A percentile compares a stretch with the other conserved stretches of the same genome.
phyloP scores from a whole-genome alignment of 2,888 invertebrate species.

The Octonoba sinensis region DNA sequence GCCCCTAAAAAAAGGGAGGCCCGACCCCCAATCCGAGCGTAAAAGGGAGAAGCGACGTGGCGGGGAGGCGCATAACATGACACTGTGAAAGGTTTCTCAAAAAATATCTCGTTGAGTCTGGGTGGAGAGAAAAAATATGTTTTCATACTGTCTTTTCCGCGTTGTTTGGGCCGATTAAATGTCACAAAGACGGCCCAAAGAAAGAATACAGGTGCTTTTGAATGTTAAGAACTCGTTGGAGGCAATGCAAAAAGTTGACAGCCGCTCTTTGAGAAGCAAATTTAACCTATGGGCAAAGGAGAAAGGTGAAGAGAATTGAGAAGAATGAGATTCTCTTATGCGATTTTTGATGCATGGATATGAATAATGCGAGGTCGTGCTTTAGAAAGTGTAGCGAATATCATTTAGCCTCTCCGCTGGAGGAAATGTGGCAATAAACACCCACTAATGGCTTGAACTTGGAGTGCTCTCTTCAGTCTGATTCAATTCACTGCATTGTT shows the following conservation, averaged over 20 bases:
- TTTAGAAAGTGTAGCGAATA: conserved; percentile 8
- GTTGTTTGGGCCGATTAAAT: neutral
- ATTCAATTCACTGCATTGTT: no score
- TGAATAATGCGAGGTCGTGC: no score
- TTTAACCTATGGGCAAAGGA: conserved; percentile 20
- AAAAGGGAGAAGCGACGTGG: neutral
- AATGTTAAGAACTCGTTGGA: conserved; percentile 44
- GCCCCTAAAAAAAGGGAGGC: conserved; percentile 4
- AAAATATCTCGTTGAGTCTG: conserved; percentile 7
- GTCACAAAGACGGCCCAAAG: conserved; percentile 2
- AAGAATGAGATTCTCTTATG: conserved; percentile 6
- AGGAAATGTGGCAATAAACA: no score
- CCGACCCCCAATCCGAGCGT: conserved; percentile 29
- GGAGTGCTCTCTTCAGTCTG: no score
- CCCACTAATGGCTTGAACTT: no score
- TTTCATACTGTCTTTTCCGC: conserved; percentile 9
- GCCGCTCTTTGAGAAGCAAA: conserved; percentile 14
- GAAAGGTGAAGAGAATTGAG: conserved; percentile 27
- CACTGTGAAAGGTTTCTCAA: conserved; percentile 5
- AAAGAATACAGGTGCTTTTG: conserved; percentile 17
- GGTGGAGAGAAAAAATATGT: conserved; percentile 8
- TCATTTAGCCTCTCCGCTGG: no score
- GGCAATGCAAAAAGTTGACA: no score
- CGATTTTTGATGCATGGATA: neutral
- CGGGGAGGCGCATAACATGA: conserved; percentile 11